Base-by-base conservation (phyloP, 1,140 invertebrate species). In the Neodiprion pinetum region DNA sequence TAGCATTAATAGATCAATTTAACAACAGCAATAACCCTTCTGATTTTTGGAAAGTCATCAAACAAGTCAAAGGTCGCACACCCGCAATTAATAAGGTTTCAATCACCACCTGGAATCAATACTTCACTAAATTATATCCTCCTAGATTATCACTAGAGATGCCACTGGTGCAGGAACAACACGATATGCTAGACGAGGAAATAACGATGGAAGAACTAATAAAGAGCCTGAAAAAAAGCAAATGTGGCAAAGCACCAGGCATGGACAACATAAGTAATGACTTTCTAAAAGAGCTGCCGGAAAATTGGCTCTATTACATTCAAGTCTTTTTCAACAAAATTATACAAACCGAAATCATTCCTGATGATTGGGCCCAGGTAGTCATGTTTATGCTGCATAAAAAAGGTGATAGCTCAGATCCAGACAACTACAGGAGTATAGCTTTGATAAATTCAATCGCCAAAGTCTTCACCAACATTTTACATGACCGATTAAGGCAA, bases 341-440 rank as follows among this genome's bases (percentile, higher is more conserved):
- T 5, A n/a, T 71, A 7, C 48, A 48, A 71, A 7, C 14, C 47
- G 70, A 71, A 14, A 21, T 9, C 8, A 21, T 71, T 3, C 70
- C 47, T 8, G 11, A 48, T 17, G 40, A 3, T 9, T 71, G 70
- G 70, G 53, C 70, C n/a, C 49, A 17, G n/a, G 70, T 21, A 7
- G 70, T 50, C 9, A n/a, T 71, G 21, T 50, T 48, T 5, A 9
- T 71, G 23, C 14, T 71, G 9, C 70, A 71, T 21, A 71, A 71
- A 14, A 71, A 71, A 71, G 70, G 47, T 48, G 70, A 71, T 50
- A 71, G 47, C n/a, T 50, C 28, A 48, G 69, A 75, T 48, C 53
- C 70, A 9, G 23, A 40, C 23, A 75, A 75, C 17, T 75, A 75
- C 48, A 47, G 70, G 21, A 70, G 74, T 7, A 75, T 71, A 7